phyloP scores from a whole-genome alignment of 2,113 vertebrate species.

The Odontophorus gujanensis region DNA sequence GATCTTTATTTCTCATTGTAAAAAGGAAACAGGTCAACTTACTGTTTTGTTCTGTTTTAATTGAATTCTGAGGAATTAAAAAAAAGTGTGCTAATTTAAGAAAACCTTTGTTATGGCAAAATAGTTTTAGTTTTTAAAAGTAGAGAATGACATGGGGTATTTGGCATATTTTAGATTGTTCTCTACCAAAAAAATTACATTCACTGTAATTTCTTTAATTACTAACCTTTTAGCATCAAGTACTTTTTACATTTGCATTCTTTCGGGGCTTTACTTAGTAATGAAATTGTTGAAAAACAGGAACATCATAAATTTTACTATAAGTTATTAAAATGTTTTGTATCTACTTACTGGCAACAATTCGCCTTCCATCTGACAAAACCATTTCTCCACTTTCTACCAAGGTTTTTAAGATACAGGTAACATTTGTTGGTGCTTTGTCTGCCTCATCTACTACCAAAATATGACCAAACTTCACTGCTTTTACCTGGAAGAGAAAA shows the following conservation, averaged over 20 bases:
- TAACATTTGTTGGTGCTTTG: conserved; percentile 98
- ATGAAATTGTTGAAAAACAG: neutral
- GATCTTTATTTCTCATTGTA: neutral
- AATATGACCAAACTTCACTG: conserved; percentile 90
- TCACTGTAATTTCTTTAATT: neutral
- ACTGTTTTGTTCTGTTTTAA: neutral
- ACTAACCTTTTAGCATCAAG: neutral
- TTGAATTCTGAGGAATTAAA: no score
- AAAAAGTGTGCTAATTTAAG: neutral
- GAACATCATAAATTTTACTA: neutral
- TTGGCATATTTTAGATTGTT: neutral
- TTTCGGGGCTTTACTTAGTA: neutral
- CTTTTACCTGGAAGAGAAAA: conserved; percentile 88
- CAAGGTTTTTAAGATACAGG: conserved; percentile 95
- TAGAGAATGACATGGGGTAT: neutral
- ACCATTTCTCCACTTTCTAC: conserved; percentile 98
- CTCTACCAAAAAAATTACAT: neutral
- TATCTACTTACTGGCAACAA: conserved; percentile 87
- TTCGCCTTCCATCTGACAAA: conserved; percentile 92
- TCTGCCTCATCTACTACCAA: conserved; percentile 96
- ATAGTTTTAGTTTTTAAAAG: neutral
- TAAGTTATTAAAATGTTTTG: neutral
- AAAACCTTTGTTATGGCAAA: neutral
- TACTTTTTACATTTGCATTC: neutral
- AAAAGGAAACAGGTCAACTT: neutral